A percentile compares a stretch with the other conserved stretches of the same genome.
Conservation (phyloP, 2,797 vertebrate species). For the Brachyrhaphis roseni region DNA sequence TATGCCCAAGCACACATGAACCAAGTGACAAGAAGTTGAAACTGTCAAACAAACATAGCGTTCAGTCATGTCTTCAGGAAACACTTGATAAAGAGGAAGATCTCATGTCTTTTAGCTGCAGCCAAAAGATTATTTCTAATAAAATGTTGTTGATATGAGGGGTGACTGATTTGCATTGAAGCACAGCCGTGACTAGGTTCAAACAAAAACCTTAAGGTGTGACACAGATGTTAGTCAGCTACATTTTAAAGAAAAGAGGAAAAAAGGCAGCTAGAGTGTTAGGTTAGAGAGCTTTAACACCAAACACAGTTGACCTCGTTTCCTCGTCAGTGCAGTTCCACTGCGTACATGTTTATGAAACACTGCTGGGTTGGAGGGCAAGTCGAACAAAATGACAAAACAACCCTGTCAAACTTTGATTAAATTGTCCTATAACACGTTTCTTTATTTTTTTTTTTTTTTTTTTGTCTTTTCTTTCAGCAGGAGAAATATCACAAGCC, state of each 20-base stretch:
- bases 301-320: conserved; percentile 55
- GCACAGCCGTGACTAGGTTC: conserved; percentile 3
- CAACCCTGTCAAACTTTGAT: conserved; percentile 61
- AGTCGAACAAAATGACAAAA: conserved; percentile 57
- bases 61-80: conserved; percentile 7
- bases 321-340: conserved; percentile 45
- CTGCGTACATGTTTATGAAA: conserved; percentile 64
- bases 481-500: conserved; percentile 61
- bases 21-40: conserved; percentile 35
- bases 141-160: not conserved
- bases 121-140: not conserved
- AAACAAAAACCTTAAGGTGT: not conserved
- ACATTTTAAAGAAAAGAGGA: conserved; percentile 9
- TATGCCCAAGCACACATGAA: not conserved
- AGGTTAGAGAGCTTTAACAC: conserved; percentile 40
- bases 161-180: conserved; percentile 1
- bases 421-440: conserved; percentile 57
- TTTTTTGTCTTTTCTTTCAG: conserved; percentile 29
- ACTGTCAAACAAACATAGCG: conserved; percentile 37
- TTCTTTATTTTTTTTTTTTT: conserved; percentile 61
- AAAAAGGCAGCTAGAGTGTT: conserved; percentile 17
- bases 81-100: conserved; percentile 12
- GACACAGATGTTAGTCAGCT: conserved; percentile 18
- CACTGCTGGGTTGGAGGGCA: conserved; percentile 66
- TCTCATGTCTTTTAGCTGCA: conserved; percentile 3